Evolutionary conservation across 2,888 invertebrate species (phyloP).

Genomic region (Caenorhabditis afra): DNA sequence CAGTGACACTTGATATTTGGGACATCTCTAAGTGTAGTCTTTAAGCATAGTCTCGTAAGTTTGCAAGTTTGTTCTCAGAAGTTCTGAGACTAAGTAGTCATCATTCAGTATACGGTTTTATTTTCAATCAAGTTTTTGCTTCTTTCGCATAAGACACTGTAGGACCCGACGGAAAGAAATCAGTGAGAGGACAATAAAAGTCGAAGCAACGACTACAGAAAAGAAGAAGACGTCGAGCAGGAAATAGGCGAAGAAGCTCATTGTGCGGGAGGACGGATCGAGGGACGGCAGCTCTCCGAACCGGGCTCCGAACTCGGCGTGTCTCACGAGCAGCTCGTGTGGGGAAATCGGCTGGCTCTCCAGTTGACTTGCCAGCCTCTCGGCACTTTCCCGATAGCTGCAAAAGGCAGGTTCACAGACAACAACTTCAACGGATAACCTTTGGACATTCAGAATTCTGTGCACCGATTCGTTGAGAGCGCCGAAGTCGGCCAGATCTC

Average conservation of each 20-base stretch:
- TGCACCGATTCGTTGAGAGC: background rate
- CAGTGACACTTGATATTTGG: too few relatives aligned
- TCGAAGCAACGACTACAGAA: background rate
- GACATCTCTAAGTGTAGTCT: too few relatives aligned
- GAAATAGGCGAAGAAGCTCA: conserved; percentile 29
- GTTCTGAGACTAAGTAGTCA: too few relatives aligned
- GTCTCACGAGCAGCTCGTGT: conserved; percentile 16
- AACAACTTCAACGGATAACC: conserved; percentile 13
- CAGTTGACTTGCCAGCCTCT: conserved; percentile 1
- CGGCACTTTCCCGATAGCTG: conserved; percentile 26
- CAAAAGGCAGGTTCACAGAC: too few relatives aligned
- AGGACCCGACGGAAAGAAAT: background rate
- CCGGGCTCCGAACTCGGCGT: conserved; percentile 37
- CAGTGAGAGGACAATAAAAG: conserved; percentile 1
- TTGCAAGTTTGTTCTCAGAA: too few relatives aligned
- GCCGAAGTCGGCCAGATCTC: conserved; percentile 1
- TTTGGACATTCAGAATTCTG: conserved; percentile 4
- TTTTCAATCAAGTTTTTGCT: background rate
- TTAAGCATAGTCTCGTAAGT: too few relatives aligned
- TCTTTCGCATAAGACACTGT: background rate
- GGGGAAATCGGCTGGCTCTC: conserved; percentile 28
- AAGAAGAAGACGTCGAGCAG: conserved; percentile 23
- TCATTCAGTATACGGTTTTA: too few relatives aligned
- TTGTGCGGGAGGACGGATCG: conserved; percentile 18
- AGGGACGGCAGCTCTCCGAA: conserved; percentile 29